Conservation (phyloP, 2,888 invertebrate genomes). For the Hypena proboscidalis region DNA sequence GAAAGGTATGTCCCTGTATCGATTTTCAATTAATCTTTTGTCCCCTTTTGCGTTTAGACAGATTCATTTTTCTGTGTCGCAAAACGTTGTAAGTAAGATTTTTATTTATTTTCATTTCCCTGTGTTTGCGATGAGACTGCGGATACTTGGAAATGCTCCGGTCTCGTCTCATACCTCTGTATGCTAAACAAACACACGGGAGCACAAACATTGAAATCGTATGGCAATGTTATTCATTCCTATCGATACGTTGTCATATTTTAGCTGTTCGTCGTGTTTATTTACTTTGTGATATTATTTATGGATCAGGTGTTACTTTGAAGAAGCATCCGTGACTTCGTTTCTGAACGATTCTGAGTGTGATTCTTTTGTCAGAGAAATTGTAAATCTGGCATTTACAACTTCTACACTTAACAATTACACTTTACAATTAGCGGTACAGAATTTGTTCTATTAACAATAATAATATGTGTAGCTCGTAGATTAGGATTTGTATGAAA, state of each 20-base stretch:
- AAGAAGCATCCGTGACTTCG: constrained; percentile 10
- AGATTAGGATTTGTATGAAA: too few species aligned
- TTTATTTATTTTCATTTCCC: constrained; percentile 64
- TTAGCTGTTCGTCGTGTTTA: constrained; percentile 33
- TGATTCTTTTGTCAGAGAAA: too few species aligned
- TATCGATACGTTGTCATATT: constrained; percentile 58
- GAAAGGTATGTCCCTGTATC: constrained; percentile 73
- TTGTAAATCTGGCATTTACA: background rate
- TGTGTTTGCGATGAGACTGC: constrained; percentile 55
- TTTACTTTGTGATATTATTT: constrained; percentile 31
- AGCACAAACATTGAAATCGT: constrained; percentile 71
- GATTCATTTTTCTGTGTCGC: constrained; percentile 66
- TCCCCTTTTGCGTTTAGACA: constrained; percentile 71
- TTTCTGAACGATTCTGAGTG: background rate
- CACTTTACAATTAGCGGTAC: too few species aligned
- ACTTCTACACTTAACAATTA: constrained; percentile 1
- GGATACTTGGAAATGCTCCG: constrained; percentile 49
- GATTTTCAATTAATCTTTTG: constrained; percentile 83
- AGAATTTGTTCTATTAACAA: too few species aligned
- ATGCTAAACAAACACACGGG: constrained; percentile 69
- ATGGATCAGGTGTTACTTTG: constrained; percentile 8
- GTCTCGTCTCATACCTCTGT: constrained; percentile 58
- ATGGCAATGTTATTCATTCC: constrained; percentile 67
- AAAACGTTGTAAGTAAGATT: constrained; percentile 55
- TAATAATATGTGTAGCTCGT: too few species aligned